Evolutionary conservation across 2,888 invertebrate species (phyloP).

Genomic region (Sepiola atlantica): DNA sequence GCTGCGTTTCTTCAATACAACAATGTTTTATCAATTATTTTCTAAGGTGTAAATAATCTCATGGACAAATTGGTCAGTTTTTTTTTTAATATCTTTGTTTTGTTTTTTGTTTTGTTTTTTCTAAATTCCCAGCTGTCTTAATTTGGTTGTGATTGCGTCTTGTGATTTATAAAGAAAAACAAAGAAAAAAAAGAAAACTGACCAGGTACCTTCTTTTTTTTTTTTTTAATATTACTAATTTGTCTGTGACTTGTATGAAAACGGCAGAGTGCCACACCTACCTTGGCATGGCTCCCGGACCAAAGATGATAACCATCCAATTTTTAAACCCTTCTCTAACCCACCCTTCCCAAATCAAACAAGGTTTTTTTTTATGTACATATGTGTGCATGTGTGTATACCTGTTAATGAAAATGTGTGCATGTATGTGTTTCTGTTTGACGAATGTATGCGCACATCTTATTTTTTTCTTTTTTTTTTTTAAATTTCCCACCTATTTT

Average conservation of each 20-base stretch:
- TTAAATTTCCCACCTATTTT: background rate
- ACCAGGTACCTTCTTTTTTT: background rate
- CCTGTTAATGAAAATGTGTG: background rate
- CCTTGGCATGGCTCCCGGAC: background rate
- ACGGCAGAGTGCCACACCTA: background rate
- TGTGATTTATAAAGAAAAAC: background rate
- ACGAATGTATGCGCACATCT: background rate
- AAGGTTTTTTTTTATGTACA: constrained; percentile 3
- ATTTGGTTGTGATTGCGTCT: constrained; percentile 14
- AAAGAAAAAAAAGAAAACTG: background rate
- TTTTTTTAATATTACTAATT: background rate
- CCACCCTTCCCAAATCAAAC: background rate
- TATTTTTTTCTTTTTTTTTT: background rate
- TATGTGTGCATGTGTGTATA: background rate
- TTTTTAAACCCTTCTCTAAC: background rate
- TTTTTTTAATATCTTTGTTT: background rate
- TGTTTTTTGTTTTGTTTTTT: background rate
- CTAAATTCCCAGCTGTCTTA: constrained; percentile 32
- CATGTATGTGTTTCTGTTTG: background rate
- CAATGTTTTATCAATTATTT: background rate
- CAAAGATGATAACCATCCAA: background rate
- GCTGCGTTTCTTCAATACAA: background rate
- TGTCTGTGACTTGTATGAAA: background rate
- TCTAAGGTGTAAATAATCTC: constrained; percentile 24
- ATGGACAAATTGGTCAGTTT: background rate